Evolutionary conservation across 2,888 invertebrate genomes (phyloP).

Genomic region (Pseudococcus viburni): DNA sequence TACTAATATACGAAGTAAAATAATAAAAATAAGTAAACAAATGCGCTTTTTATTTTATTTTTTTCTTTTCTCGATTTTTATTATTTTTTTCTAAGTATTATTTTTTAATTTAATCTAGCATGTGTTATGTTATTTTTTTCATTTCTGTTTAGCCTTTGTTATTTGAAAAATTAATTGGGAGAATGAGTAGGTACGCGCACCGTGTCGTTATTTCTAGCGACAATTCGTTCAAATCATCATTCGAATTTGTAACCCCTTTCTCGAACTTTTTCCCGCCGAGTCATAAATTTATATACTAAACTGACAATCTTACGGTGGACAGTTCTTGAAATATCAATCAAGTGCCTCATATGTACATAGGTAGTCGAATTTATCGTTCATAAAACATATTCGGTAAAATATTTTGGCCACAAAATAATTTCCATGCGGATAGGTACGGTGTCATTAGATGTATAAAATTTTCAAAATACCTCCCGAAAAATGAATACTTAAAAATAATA

Average conservation of each 20-base stretch:
- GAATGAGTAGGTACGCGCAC: not conserved
- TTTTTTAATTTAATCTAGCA: not conserved
- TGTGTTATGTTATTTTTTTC: not conserved
- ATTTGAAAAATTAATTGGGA: not conserved
- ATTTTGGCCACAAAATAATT: no score
- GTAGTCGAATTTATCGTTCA: not conserved
- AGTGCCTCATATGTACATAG: not conserved
- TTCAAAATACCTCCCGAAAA: no score
- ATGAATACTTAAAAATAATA: no score
- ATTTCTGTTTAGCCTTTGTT: not conserved
- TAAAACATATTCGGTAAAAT: not conserved
- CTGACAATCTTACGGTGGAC: not conserved
- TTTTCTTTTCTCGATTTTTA: not conserved
- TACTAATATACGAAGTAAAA: conserved; percentile 46
- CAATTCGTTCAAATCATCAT: not conserved
- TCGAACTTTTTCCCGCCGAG: not conserved
- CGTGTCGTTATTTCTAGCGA: not conserved
- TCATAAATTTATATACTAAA: not conserved
- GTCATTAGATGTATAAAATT: no score
- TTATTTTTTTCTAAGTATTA: conserved; percentile 33
- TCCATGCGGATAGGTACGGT: no score
- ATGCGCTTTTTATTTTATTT: conserved; percentile 26
- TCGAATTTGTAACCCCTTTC: not conserved
- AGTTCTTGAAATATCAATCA: conserved; percentile 11
- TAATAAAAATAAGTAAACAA: conserved; percentile 36